Base-by-base conservation (phyloP, 2,113 vertebrate species). In the Neolamprologus modestus region DNA sequence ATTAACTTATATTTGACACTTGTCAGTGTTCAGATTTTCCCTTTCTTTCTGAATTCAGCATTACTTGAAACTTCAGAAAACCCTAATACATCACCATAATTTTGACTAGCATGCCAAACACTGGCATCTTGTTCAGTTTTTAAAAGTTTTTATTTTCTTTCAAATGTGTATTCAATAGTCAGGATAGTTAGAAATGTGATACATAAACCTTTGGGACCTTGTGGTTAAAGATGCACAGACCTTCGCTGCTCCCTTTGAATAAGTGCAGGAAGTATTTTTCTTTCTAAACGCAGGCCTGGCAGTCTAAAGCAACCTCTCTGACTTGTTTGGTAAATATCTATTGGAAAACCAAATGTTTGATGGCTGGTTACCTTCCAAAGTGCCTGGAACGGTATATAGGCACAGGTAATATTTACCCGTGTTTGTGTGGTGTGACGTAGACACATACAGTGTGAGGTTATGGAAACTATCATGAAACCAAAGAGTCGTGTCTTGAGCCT, bases 271-370 rank as follows among this genome's bases (percentile, higher is more conserved):
- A 86, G 6, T 8, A 19, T 5, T 21, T 63, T 40, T 59, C 73
- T 47, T 21, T 71, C 24, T 55, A 54, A 7, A 57, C 8, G 40
- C 47, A 5, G 24, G 8, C 19, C 19, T 52, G 71, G 28, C 76
- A 53, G 37, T 85, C 85, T 17, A 42, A 84, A 47, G 21, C 47
- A 84, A 53, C 85, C 31, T 55, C 40, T 26, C 59, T 81, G 17
- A 19, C 59, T 47, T 40, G 50, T 40, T 63, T 40, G 83, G 63
- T 42, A 21, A 86, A 83, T 45, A 71, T 28, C 24, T 37, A 7
- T 31, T 86, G 28, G 84, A 84, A 92, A 92, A 85, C 73, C 83
- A 89, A 93, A 92, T 84, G 88, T 94, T 89, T 91, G 84, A 81
- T 50, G 55, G 17, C 84, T 87, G 89, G 87, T 87, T 93, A 76